Conservation (phyloP, 2,113 vertebrate genomes). For the Cardinalis cardinalis region DNA sequence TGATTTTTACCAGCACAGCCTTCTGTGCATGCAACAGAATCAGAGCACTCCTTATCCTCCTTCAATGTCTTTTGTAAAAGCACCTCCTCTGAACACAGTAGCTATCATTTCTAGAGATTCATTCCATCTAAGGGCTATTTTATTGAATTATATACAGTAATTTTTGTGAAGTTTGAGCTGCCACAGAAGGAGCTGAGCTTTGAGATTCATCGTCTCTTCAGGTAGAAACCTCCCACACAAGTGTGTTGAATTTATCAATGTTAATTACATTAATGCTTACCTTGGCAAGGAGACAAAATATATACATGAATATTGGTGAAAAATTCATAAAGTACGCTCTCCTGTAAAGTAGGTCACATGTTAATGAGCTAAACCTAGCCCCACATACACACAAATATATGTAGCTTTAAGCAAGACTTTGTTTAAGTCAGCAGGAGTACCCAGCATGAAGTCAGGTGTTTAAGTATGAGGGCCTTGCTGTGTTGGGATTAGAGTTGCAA, state of each 20-base stretch:
- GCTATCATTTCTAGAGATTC: neutral
- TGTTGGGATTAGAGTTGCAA: neutral
- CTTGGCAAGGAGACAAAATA: neutral
- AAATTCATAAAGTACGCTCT: neutral
- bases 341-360: neutral
- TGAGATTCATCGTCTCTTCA: neutral
- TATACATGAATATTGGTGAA: neutral
- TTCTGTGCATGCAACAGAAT: neutral
- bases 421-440: neutral
- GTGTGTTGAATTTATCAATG: neutral
- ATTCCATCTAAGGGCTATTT: neutral
- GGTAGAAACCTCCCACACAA: neutral
- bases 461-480: neutral
- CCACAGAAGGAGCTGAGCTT: neutral
- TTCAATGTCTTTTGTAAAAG: neutral
- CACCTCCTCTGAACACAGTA: neutral
- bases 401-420: neutral
- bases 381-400: neutral
- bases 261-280: neutral
- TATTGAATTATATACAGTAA: neutral
- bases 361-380: neutral
- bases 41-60: neutral
- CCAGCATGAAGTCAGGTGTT: neutral
- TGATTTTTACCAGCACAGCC: neutral
- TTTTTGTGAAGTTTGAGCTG: neutral